Conservation (phyloP, 1,140 invertebrate genomes). For the Panagrolaimus sp. region DNA sequence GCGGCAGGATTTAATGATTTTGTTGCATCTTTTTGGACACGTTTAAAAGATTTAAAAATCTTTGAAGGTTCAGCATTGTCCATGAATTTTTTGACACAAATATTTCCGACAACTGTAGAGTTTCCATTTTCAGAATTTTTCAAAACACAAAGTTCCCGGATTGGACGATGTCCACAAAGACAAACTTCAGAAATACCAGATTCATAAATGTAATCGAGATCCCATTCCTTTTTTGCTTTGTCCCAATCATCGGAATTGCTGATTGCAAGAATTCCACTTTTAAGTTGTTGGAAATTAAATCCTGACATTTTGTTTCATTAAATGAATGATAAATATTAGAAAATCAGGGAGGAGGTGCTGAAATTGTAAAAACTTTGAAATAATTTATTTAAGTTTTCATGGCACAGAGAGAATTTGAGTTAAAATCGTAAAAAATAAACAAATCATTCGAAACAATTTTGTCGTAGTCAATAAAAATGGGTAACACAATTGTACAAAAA, state of each 20-base stretch:
- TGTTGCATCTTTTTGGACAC: neutral
- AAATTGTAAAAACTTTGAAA: too few species aligned
- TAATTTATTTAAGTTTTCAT: too few species aligned
- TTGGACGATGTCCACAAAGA: neutral
- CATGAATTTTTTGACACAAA: constrained; percentile 13
- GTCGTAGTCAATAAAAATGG: too few species aligned
- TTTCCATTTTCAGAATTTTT: neutral
- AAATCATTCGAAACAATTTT: too few species aligned
- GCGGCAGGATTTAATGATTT: neutral
- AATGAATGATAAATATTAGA: too few species aligned
- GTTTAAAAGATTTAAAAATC: constrained; percentile 1
- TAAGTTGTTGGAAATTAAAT: neutral
- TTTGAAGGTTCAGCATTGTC: neutral
- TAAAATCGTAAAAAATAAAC: too few species aligned
- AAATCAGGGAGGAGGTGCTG: too few species aligned
- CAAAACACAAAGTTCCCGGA: neutral
- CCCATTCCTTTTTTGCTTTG: neutral
- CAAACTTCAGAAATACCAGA: neutral
- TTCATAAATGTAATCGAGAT: neutral
- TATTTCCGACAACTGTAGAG: neutral
- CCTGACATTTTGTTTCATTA: too few species aligned
- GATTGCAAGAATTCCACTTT: neutral
- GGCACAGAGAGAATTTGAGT: too few species aligned
- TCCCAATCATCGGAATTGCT: neutral
- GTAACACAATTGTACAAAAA: too few species aligned